These are phyloP conservation scores for Procambarus virginalis DNA, from an alignment of 1,140 invertebrate species.

Conservation along the genomic window DNA sequence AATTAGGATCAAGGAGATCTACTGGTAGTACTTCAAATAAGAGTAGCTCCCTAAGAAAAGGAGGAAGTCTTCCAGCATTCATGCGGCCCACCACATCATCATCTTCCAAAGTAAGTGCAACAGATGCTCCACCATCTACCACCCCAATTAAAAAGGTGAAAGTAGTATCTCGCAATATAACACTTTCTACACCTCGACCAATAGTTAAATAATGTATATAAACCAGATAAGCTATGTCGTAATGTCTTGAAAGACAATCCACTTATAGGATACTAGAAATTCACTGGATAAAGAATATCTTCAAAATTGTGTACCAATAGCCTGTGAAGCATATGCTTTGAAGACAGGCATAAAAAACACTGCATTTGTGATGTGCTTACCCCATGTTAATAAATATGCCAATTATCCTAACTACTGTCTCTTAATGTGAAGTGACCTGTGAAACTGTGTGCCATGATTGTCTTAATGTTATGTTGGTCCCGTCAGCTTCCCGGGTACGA, in stretches of 20 bases:
- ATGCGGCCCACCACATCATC: slow-evolving; percentile 81
- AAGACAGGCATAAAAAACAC: too few species aligned
- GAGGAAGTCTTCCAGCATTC: slow-evolving; percentile 74
- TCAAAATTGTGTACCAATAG: too few species aligned
- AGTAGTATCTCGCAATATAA: slow-evolving; percentile 49
- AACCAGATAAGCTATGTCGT: too few species aligned
- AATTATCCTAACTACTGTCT: not conserved
- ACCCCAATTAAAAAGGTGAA: slow-evolving; percentile 57
- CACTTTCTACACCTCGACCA: slow-evolving; percentile 23
- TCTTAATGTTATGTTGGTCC: not conserved
- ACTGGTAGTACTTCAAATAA: slow-evolving; percentile 22
- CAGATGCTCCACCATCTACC: slow-evolving; percentile 28
- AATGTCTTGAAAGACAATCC: too few species aligned
- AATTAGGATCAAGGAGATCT: slow-evolving; percentile 11
- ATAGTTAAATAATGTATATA: slow-evolving; percentile 47
- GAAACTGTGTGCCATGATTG: not conserved
- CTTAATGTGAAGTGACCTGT: not conserved
- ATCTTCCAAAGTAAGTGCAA: slow-evolving; percentile 76
- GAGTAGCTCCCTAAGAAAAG: slow-evolving; percentile 35
- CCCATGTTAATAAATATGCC: not conserved
- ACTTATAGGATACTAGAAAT: too few species aligned
- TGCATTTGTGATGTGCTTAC: not conserved
- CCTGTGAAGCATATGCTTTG: too few species aligned
- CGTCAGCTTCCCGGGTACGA: not conserved
- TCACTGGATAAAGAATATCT: too few species aligned